A percentile compares a stretch with the other conserved stretches of the same genome.
These are phyloP conservation scores for Fulmarus glacialis DNA, from an alignment of 2,113 vertebrate genomes.

Conservation along the genomic window DNA sequence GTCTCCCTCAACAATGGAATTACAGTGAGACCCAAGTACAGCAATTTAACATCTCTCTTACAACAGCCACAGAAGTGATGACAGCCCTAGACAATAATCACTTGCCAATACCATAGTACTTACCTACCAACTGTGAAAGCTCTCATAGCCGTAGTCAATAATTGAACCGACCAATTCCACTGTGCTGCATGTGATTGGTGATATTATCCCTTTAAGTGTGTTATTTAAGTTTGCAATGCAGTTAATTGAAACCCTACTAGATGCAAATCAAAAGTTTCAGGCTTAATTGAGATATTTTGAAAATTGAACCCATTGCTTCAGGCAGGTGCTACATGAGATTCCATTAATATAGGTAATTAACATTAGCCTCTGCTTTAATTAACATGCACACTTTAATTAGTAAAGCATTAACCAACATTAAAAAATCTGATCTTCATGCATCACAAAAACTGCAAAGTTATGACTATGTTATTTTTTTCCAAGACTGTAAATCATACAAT, in stretches of 20 bases:
- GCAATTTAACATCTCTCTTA: slow-evolving; percentile 51
- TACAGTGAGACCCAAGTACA: slow-evolving; percentile 6
- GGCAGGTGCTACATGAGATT: slow-evolving; percentile 95
- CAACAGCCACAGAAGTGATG: slow-evolving; percentile 28
- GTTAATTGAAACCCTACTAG: slow-evolving; percentile 87
- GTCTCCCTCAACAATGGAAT: slow-evolving; percentile 39
- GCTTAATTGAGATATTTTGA: slow-evolving; percentile 95
- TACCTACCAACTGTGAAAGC: slow-evolving; percentile 59
- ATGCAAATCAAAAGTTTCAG: slow-evolving; percentile 88
- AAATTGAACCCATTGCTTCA: slow-evolving; percentile 92
- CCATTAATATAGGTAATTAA: slow-evolving; percentile 98
- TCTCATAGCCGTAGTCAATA: slow-evolving; percentile 56
- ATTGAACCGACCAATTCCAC: slow-evolving; percentile 68
- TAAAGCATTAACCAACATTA: slow-evolving; percentile 94
- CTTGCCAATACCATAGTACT: slow-evolving; percentile 41
- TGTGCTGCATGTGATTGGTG: slow-evolving; percentile 75
- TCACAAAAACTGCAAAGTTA: slow-evolving; percentile 82
- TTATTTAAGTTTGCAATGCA: slow-evolving; percentile 84
- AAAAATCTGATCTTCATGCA: slow-evolving; percentile 92
- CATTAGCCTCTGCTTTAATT: slow-evolving; percentile 97
- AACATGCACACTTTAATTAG: slow-evolving; percentile 98
- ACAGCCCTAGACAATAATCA: slow-evolving; percentile 45
- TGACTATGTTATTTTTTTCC: slow-evolving; percentile 80
- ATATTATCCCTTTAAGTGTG: slow-evolving; percentile 82
- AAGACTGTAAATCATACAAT: slow-evolving; percentile 77